Base-by-base conservation (phyloP, 2,888 invertebrate genomes). In the Brachyptera risi region DNA sequence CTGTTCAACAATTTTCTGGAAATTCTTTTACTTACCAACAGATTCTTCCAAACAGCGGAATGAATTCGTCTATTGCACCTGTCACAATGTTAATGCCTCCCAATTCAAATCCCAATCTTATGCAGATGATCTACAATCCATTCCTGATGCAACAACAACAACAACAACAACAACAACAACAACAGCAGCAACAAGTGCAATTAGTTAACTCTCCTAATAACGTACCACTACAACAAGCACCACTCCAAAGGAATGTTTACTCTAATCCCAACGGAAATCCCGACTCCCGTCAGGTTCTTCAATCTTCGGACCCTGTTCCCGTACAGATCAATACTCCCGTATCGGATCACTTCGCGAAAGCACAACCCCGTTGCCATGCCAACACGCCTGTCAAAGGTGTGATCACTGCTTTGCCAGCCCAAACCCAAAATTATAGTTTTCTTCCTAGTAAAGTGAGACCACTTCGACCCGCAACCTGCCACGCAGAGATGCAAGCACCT, bases 161-260 rank as follows among this genome's bases (percentile, higher is more conserved):
- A 66, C 80, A 80, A 64, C n/a, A n/a, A n/a, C 80, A 80, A 67
- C 59, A 57, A 27, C 63, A 80, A 68, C 63, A 61, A 37, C 61
- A 80, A 68, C 80, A 80, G 66, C 80, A 80, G 64, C 76, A 76
- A 38, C 72, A 73, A 19, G 75, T 80, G 38, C 76, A 75, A 63
- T 78, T 44, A 21, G 7, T 3, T 19, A 44, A 44, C 21, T 21
- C 31, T 31, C 11, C 31, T 31, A 11, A 11, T 7, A 31, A 11
- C 11, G 31, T 5, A 31, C 11, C 11, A 31, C 7, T 31, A 7
- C 31, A 31, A 31, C 31, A 31, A 11, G 11, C 31, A 31, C 11
- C 31, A 7, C 5, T 31, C 5, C 31, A 31, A 31, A 31, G 31
- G 31, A 31, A 5, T 11, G 11, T 31, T 31, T 31, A 11, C 11